A percentile compares a stretch with the other conserved stretches of the same genome.
phyloP scores from a whole-genome alignment of 2,888 invertebrate species.

The Zele albiditarsus region DNA sequence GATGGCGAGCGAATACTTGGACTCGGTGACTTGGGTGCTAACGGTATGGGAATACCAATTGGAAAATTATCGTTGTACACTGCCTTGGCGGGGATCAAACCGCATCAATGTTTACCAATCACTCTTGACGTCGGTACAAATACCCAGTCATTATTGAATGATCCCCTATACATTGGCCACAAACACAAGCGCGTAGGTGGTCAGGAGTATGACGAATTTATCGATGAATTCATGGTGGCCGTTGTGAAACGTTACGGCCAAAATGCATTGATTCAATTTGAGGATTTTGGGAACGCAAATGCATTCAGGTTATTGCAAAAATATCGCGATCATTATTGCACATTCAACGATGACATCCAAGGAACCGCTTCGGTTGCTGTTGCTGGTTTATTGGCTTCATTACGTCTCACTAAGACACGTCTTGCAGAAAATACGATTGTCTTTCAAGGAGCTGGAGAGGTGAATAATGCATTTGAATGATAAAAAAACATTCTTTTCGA shows the following conservation, averaged over 20 bases:
- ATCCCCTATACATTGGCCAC: slow-evolving; percentile 96
- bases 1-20: slow-evolving; percentile 99
- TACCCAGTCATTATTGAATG: slow-evolving; percentile 87
- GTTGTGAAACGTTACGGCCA: slow-evolving; percentile 89
- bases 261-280: slow-evolving; percentile 93
- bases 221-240: slow-evolving; percentile 98
- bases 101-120: slow-evolving; percentile 95
- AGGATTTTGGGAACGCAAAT: slow-evolving; percentile 98
- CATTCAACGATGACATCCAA: slow-evolving; percentile 99
- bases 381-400: slow-evolving; percentile 91
- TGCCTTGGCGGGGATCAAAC: slow-evolving; percentile 96
- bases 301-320: slow-evolving; percentile 94
- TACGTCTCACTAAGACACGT: slow-evolving; percentile 86
- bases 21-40: slow-evolving; percentile 96
- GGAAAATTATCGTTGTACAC: slow-evolving; percentile 98
- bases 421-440: slow-evolving; percentile 90
- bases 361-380: slow-evolving; percentile 97
- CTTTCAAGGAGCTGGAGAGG: slow-evolving; percentile 98
- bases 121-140: slow-evolving; percentile 96
- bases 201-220: slow-evolving; percentile 89
- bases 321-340: slow-evolving; percentile 91
- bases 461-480: slow-evolving; percentile 65
- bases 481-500: too few relatives aligned
- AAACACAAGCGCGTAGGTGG: slow-evolving; percentile 90
- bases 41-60: slow-evolving; percentile 99